Percentiles rank a stretch among this genome's conserved stretches.
Evolutionary conservation across 2,797 vertebrate species (phyloP).

Genomic region (Atherinosoma microstoma): DNA sequence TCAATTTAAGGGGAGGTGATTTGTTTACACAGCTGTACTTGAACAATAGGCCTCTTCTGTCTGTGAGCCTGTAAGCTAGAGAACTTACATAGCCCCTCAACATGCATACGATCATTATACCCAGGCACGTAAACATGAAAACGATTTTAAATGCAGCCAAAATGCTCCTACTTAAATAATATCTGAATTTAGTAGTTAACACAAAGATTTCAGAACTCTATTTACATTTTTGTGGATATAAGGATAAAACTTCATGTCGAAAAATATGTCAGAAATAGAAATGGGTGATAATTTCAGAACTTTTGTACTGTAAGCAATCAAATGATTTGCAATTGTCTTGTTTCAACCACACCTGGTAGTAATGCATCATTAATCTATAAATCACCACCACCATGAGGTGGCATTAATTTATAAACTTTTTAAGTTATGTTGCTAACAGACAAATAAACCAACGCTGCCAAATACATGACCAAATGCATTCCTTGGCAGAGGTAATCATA

Average conservation of each 20-base stretch:
- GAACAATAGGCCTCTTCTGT: slow-evolving; percentile 43
- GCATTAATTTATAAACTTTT: too few species aligned
- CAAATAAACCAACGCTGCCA: too few species aligned
- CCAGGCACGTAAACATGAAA: slow-evolving; percentile 36
- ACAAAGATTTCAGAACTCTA: not conserved
- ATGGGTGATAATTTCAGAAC: too few species aligned
- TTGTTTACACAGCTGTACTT: slow-evolving; percentile 60
- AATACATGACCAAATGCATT: too few species aligned
- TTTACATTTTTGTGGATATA: not conserved
- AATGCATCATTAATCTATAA: too few species aligned
- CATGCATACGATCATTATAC: slow-evolving; percentile 36
- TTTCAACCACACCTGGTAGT: too few species aligned
- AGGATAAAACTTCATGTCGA: not conserved
- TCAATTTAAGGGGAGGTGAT: slow-evolving; percentile 47
- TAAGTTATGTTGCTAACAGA: too few species aligned
- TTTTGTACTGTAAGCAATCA: too few species aligned
- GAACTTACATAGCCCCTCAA: slow-evolving; percentile 45
- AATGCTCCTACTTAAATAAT: slow-evolving; percentile 5
- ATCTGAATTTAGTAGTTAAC: not conserved
- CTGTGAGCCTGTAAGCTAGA: slow-evolving; percentile 36
- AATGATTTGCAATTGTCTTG: too few species aligned
- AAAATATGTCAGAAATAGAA: too few species aligned
- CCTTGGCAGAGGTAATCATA: too few species aligned
- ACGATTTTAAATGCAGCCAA: slow-evolving; percentile 10
- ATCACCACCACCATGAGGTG: too few species aligned